Percentiles rank a stretch among this genome's conserved stretches.
These are phyloP conservation scores for Peribatodes rhomboidaria DNA, from an alignment of 2,888 invertebrate genomes.

Conservation along the genomic window DNA sequence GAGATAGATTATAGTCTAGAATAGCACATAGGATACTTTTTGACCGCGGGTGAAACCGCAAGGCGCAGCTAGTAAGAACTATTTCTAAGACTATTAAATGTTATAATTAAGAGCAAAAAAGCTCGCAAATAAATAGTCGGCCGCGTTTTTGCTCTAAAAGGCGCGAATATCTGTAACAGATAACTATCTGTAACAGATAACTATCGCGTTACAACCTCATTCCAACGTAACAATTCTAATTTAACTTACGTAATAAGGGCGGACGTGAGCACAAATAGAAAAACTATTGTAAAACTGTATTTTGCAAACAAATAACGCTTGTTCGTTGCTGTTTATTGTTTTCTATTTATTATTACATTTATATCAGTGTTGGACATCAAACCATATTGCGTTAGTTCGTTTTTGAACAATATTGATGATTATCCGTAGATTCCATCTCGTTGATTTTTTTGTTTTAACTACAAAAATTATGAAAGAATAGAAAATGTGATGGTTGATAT, in stretches of 20 bases:
- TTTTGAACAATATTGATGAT: too few relatives aligned
- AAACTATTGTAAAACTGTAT: neutral
- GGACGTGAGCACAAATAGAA: constrained; percentile 13
- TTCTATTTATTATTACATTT: neutral
- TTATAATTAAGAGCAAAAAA: constrained; percentile 10
- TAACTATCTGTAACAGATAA: constrained; percentile 35
- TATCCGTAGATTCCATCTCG: too few relatives aligned
- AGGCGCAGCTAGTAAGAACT: too few relatives aligned
- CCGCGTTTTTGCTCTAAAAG: constrained; percentile 21
- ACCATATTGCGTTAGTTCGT: too few relatives aligned
- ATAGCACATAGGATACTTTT: too few relatives aligned
- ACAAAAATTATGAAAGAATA: too few relatives aligned
- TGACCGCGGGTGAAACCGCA: too few relatives aligned
- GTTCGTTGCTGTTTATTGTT: neutral
- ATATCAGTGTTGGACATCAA: neutral
- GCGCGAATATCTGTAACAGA: constrained; percentile 20
- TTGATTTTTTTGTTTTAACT: too few relatives aligned
- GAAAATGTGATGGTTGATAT: too few relatives aligned
- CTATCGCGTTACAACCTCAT: constrained; percentile 43
- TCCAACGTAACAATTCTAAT: constrained; percentile 36
- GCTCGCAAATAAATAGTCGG: constrained; percentile 33
- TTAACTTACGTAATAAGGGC: constrained; percentile 28
- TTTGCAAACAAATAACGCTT: neutral
- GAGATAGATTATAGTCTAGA: too few relatives aligned
- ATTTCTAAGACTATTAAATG: too few relatives aligned